These are phyloP conservation scores for Teinopalpus imperialis DNA, from an alignment of 2,888 invertebrate species.

Conservation along the genomic window DNA sequence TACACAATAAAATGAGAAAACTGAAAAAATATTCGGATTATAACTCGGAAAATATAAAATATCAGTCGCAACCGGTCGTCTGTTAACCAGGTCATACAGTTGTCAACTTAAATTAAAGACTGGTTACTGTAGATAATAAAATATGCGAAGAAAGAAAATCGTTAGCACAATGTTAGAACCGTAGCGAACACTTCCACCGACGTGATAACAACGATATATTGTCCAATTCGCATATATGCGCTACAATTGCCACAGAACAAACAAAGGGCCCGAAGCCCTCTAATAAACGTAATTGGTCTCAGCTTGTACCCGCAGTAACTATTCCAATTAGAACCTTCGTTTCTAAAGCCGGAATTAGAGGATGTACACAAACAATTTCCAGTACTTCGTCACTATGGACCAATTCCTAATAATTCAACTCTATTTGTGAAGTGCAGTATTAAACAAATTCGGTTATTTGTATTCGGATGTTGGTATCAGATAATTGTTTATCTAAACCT, in stretches of 20 bases:
- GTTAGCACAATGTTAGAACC: neutral
- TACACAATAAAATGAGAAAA: too few species aligned
- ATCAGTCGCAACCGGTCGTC: too few species aligned
- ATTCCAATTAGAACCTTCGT: slow-evolving; percentile 54
- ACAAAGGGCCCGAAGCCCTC: slow-evolving; percentile 49
- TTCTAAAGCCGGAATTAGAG: slow-evolving; percentile 37
- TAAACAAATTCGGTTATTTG: too few species aligned
- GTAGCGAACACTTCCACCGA: slow-evolving; percentile 12
- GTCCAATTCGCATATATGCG: slow-evolving; percentile 26
- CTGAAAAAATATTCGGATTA: too few species aligned
- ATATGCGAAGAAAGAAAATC: slow-evolving; percentile 5
- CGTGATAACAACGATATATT: slow-evolving; percentile 23
- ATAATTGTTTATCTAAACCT: too few species aligned
- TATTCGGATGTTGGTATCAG: too few species aligned
- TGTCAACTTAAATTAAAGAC: neutral
- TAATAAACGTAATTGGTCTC: slow-evolving; percentile 66
- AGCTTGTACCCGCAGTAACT: slow-evolving; percentile 45
- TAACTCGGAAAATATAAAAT: too few species aligned
- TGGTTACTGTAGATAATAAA: neutral
- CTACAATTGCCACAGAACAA: slow-evolving; percentile 25
- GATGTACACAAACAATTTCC: slow-evolving; percentile 38
- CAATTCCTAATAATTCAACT: slow-evolving; percentile 3
- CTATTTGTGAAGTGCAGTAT: neutral
- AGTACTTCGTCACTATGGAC: slow-evolving; percentile 17
- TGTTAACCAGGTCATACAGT: neutral